Evolutionary conservation across 2,797 vertebrate genomes (phyloP).

Genomic region (Phataginus tetradactyla): DNA sequence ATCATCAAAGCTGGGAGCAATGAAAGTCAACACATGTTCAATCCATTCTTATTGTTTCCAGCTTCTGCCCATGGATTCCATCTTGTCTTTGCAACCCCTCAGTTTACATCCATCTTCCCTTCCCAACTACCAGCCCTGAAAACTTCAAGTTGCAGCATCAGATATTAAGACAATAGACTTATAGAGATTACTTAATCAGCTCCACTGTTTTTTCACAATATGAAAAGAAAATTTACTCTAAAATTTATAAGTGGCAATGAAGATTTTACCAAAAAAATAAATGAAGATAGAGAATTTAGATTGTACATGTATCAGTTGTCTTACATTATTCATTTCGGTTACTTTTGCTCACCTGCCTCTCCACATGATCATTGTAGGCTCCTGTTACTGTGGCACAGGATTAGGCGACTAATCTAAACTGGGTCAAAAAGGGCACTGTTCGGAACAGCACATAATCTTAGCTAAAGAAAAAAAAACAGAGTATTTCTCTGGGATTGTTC

Average conservation of each 20-base stretch:
- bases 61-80: not conserved
- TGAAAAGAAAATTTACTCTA: not conserved
- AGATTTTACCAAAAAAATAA: not conserved
- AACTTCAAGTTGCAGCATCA: not conserved
- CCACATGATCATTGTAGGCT: not conserved
- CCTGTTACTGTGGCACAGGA: not conserved
- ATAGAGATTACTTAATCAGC: constrained; percentile 2
- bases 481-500: not conserved
- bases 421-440: not conserved
- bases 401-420: not conserved
- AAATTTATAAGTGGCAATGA: not conserved
- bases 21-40: not conserved
- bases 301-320: not conserved
- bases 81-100: not conserved
- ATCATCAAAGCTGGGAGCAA: not conserved
- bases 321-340: not conserved
- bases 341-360: not conserved
- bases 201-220: not conserved
- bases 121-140: not conserved
- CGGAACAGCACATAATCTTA: not conserved
- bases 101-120: not conserved
- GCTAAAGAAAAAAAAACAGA: not conserved
- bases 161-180: not conserved
- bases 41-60: not conserved
- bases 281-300: not conserved